Conservation (phyloP, 1,140 invertebrate genomes). For the Metopolophium dirhodum region DNA sequence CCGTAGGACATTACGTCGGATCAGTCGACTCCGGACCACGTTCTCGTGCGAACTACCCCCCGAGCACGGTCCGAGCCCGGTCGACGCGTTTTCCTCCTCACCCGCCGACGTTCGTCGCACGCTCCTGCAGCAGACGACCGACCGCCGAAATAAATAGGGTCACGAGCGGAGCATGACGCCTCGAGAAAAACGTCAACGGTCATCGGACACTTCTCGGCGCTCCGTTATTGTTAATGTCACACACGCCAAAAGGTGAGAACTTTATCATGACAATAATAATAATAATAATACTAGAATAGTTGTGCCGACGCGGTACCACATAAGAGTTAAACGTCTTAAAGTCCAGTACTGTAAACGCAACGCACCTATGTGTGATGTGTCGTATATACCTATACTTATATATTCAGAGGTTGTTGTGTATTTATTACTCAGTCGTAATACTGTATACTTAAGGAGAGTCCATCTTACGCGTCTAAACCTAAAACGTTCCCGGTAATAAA, state of each 20-base stretch:
- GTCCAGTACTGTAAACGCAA: too few relatives aligned
- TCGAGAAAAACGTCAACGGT: neutral
- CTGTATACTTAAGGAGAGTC: neutral
- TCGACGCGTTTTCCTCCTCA: neutral
- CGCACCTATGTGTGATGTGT: too few relatives aligned
- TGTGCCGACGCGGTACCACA: too few relatives aligned
- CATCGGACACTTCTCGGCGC: neutral
- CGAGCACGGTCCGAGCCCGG: neutral
- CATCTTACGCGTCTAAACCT: neutral
- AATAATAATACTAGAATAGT: neutral
- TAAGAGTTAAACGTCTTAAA: neutral
- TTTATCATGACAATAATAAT: neutral
- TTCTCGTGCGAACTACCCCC: neutral
- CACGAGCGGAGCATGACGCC: neutral
- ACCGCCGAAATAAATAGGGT: neutral
- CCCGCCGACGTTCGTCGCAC: neutral
- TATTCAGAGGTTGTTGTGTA: too few relatives aligned
- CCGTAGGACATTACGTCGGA: conserved; percentile 15
- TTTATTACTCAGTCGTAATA: too few relatives aligned
- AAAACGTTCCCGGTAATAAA: neutral
- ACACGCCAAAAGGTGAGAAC: neutral
- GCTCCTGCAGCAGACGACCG: neutral
- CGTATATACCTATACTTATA: too few relatives aligned
- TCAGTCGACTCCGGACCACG: conserved; percentile 45
- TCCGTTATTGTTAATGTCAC: neutral